Evolutionary conservation across 2,113 vertebrate genomes (phyloP), one percentile per base, ranked within the genome.

Genomic region (Oryzias melastigma): DNA sequence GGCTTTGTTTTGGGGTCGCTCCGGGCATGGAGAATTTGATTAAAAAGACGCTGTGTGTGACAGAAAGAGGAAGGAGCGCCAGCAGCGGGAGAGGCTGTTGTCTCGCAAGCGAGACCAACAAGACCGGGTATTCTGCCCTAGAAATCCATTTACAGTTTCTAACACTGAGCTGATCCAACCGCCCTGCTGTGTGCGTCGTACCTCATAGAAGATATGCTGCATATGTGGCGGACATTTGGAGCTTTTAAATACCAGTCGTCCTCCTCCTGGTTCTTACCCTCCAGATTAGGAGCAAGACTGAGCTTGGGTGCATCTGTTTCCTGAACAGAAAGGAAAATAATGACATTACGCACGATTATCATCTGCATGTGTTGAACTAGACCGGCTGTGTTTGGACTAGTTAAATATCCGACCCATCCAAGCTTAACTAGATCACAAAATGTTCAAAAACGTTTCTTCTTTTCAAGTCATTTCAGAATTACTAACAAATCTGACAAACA

Each of bases 71-170:
- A 52, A 52, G 16, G 27, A 52, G 71, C 44, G 48, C n/a, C n/a
- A n/a, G 70, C 5, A 41, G 52, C 15, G 75, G 14, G 15, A 60
- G 20, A 68, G 71, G 85, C 66, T 84, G 78, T 81, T 74, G 82
- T 69, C 71, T 76, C 50, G 43, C 35, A 25, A 71, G 48, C 54
- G 45, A 69, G 72, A 75, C 75, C 75, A 76, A 77, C 72, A 76
- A 75, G 77, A 84, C 77, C 41, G 67, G 83, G 84, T 87, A 73
- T 74, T 73, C 68, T 66, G 75, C 81, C 75, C 75, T 66, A 75
- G 62, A 85, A 85, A 85, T 73, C 79, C 61, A 83, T 70, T 78
- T 71, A 60, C 72, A 25, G 56, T 10, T n/a, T 41, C 0, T 8
- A 71, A 57, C 53, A 56, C 63, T 71, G 54, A 43, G 60, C 70